Evolutionary conservation across 2,888 invertebrate species (phyloP), one percentile per base, ranked within the genome.

Genomic region (Steromphala cineraria): DNA sequence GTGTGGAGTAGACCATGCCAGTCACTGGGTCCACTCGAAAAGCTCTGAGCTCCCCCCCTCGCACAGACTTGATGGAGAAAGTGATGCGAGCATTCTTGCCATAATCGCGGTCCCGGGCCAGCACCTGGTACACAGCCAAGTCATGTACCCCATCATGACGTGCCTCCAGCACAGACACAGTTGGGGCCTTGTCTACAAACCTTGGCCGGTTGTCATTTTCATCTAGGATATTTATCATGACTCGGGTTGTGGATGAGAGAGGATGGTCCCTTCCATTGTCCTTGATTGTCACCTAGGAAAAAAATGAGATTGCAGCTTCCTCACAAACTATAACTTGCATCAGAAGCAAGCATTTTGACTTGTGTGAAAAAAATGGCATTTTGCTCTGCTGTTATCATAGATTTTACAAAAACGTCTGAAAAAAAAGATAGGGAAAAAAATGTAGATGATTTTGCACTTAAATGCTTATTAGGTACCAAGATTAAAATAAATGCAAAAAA

Each of bases 21-120:
- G 96, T 96, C 87, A 94, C 94, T 24, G 96, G 96, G 94, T 97
- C 96, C 85, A 98, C 96, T 85, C 96, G 96, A 94, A 98, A 97
- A 67, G 86, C 84, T 13, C 82, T 83, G 91, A 96, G 95, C 94
- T 98, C 98, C 71, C 88, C 89, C 81, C 92, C 92, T 62, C 88
- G 87, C 13, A 91, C 87, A 24, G 31, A 81, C 77, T 87, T 89
- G 31, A 93, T 88, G 77, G 96, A 95, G 95, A 98, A 98, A 28
- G 95, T 95, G 86, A 98, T 95, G 87, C 96, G 95, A 4, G 91
- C 90, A 80, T 92, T 92, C 4, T 77, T 78, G 4, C 92, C 93
- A n/a, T 85, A 87, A 82, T 93, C 93, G n/a, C 83, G 81, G 81
- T 92, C 92, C 79, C 86, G 87, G 24, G 92, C 92, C 67, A 91